Base-by-base conservation (phyloP, 1,140 invertebrate genomes). In the Marisa cornuarietis region DNA sequence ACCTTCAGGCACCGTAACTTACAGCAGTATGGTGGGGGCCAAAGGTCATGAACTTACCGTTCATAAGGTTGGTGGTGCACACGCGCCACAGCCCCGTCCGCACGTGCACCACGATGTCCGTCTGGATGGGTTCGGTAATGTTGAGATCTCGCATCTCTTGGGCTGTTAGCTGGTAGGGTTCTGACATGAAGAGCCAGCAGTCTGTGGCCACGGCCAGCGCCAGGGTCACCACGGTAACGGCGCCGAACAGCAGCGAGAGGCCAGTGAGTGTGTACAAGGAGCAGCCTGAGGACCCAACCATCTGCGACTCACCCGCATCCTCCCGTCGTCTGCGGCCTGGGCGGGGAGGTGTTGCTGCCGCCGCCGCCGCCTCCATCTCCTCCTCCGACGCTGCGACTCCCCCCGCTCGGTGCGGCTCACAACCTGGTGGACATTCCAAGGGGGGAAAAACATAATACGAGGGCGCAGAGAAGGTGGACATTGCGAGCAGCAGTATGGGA, bases 131-230 rank as follows among this genome's bases (percentile, higher is more conserved):
- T 5, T 73, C 71, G 10, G 80, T 83, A 20, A 78, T 68, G 78
- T 83, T 81, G 18, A 22, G 69, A 14, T 11, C n/a, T n/a, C 49
- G 26, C 42, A 69, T 42, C 22, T 75, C 74, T 22, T 80, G 49
- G 3, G 65, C n/a, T 1, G 74, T 22, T 22, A 75, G 51, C 42
- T 24, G 16, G 26, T 85, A 71, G 0, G 83, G 78, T 69, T 87
- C 85, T n/a, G 73, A 58, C 22, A 83, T 88, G 77, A 85, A 86
- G 24, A 88, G 61, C 87, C 87, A 88, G 62, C 78, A 85, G 74
- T 88, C 87, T 20, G 87, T 88, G 52, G 83, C 80, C 22, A 85
- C 84, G 24, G 85, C 84, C 24, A 85, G 78, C 0, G 82, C 82
- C 68, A 88, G 72, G 3, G 83, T 81, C 14, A 78, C 83, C 22